Evolutionary conservation across 2,888 invertebrate species (phyloP), one percentile per base, ranked within the genome.

Genomic region (Adelphocoris suturalis): DNA sequence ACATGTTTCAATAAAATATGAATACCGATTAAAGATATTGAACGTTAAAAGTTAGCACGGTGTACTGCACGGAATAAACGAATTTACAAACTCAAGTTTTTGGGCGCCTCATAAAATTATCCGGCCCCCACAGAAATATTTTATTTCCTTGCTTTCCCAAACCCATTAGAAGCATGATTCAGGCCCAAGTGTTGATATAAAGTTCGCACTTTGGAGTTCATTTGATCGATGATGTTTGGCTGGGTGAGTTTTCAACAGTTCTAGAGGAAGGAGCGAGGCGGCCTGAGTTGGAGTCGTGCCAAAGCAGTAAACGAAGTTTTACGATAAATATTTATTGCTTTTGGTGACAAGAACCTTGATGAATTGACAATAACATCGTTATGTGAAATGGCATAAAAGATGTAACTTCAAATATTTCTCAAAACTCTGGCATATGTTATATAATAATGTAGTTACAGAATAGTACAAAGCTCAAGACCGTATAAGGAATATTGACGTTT

Each of bases 221-320:
- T 68, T 68, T 68, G 68, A 68, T 68, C 68, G 68, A 68, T 68
- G 68, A 68, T 68, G 68, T 68, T 68, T 68, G 68, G 68, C 68
- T 23, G 68, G 68, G 68, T 68, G 68, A 68, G 68, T 68, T 68
- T 68, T 68, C 68, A 68, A 68, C 61, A 81, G n/a, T 81, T 47
- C 47, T 47, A 82, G 47, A 52, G 82, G 52, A n/a, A 82, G 16
- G 52, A 23, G 23, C 5, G 68, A 68, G 68, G 68, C 11, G 68
- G 57, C 68, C 68, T 23, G 68, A 27, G 19, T 23, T 68, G 68
- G 68, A 68, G 19, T 23, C 23, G 23, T 23, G 68, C 68, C 68
- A 68, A 68, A 19, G 68, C 68, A 23, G 23, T 68, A 68, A 80
- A 80, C 48, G 19, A 80, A 46, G 48, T 80, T 47, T 80, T 46